These are phyloP conservation scores for Xestia ashworthii DNA, from an alignment of 2,888 invertebrate genomes.

Conservation along the genomic window DNA sequence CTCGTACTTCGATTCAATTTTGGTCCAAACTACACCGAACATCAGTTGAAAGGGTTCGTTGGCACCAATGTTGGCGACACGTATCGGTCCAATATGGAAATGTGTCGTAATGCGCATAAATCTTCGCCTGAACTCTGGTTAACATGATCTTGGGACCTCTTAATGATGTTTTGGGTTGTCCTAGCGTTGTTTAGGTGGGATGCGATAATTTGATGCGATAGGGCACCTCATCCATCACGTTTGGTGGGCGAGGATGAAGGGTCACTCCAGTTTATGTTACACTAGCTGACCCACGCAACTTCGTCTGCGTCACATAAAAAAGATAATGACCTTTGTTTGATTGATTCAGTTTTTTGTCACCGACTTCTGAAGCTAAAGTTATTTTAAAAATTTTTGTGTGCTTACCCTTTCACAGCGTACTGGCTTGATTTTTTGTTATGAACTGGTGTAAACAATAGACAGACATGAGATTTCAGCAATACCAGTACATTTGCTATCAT, in stretches of 20 bases:
- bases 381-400: no score
- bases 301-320: no score
- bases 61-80: constrained; percentile 7
- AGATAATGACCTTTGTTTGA: no score
- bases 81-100: constrained; percentile 25
- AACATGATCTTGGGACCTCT: constrained; percentile 50
- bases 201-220: constrained; percentile 64
- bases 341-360: no score
- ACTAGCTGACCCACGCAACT: no score
- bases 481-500: no score
- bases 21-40: neutral
- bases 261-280: constrained; percentile 39
- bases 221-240: constrained; percentile 65
- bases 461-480: no score
- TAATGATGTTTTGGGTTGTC: constrained; percentile 60
- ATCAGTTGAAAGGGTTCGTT: neutral
- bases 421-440: no score
- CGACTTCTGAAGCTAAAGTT: no score
- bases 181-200: constrained; percentile 60
- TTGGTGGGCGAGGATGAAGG: constrained; percentile 50
- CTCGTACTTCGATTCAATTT: neutral
- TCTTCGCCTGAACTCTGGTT: constrained; percentile 35
- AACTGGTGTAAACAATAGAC: no score
- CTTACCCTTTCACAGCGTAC: no score
- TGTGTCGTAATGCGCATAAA: constrained; percentile 31